Percentiles rank a stretch among this genome's conserved stretches.
Evolutionary conservation across 1,140 invertebrate genomes (phyloP).

Genomic region (Lasaia peninsularis): DNA sequence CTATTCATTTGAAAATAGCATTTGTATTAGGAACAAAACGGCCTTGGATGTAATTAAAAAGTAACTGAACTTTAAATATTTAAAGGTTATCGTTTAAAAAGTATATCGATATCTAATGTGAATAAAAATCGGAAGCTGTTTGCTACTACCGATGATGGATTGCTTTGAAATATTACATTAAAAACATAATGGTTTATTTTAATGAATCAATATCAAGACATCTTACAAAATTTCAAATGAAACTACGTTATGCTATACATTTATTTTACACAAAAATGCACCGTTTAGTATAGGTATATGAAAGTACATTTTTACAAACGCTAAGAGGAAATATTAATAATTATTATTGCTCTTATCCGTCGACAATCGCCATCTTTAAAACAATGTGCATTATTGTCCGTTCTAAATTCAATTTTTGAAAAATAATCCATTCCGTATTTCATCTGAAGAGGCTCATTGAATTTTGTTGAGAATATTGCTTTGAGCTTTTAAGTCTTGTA

Average conservation of each 20-base stretch:
- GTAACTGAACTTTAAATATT: conserved; percentile 31
- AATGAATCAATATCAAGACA: background rate
- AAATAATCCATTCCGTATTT: conserved; percentile 75
- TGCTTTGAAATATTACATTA: background rate
- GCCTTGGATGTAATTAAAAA: conserved; percentile 46
- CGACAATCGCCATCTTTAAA: conserved; percentile 62
- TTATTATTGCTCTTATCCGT: conserved; percentile 53
- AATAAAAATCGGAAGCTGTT: conserved; percentile 4
- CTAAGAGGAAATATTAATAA: conserved; percentile 56
- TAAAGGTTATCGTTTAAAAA: conserved; percentile 31
- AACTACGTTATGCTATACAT: too few species aligned
- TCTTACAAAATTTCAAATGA: background rate
- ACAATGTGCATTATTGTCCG: conserved; percentile 75
- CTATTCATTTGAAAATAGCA: conserved; percentile 37
- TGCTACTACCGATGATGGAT: background rate
- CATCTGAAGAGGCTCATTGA: conserved; percentile 59
- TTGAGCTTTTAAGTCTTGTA: conserved; percentile 25
- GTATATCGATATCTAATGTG: conserved; percentile 13
- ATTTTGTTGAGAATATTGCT: conserved; percentile 29
- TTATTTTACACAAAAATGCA: too few species aligned
- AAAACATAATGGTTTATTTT: background rate
- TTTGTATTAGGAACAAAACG: conserved; percentile 34
- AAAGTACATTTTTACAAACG: conserved; percentile 55
- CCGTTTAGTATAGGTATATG: too few species aligned
- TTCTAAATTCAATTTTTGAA: conserved; percentile 76